Evolutionary conservation across 2,113 vertebrate genomes (phyloP).

Genomic region (Girardinichthys multiradiatus): DNA sequence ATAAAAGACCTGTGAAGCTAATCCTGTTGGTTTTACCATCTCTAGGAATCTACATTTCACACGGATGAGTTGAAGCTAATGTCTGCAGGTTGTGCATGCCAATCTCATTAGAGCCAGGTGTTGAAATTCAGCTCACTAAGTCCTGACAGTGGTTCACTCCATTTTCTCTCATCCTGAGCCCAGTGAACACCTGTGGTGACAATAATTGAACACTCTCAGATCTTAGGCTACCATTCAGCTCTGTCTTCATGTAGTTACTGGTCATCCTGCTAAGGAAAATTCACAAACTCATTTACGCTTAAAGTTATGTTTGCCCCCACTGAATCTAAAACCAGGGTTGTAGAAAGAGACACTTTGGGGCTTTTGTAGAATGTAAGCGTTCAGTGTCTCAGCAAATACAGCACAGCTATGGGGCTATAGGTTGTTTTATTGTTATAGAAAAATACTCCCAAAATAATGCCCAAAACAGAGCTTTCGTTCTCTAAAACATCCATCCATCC

Average conservation of each 20-base stretch:
- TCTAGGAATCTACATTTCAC: constrained; percentile 64
- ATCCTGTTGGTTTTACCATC: constrained; percentile 63
- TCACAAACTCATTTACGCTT: constrained; percentile 2
- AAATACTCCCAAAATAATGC: too few species aligned
- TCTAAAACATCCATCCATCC: too few species aligned
- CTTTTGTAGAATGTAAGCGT: background rate
- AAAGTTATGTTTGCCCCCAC: constrained; percentile 3
- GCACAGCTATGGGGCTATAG: too few species aligned
- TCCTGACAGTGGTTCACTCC: constrained; percentile 46
- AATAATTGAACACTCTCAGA: constrained; percentile 70
- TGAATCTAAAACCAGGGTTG: constrained; percentile 6
- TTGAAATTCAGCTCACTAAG: constrained; percentile 75
- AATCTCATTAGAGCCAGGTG: constrained; percentile 70
- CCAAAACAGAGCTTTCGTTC: too few species aligned
- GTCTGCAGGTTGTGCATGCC: constrained; percentile 58
- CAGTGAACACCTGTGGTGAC: constrained; percentile 58
- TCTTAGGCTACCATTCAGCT: constrained; percentile 48
- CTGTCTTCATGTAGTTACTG: constrained; percentile 24
- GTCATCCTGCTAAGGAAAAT: constrained; percentile 7
- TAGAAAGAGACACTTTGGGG: background rate
- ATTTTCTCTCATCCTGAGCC: constrained; percentile 62
- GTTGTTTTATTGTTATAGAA: too few species aligned
- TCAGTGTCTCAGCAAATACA: constrained; percentile 2
- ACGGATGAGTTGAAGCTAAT: constrained; percentile 45
- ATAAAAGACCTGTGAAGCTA: constrained; percentile 52